phyloP scores from a whole-genome alignment of 2,113 vertebrate genomes.

The Melanotaenia duboulayi region DNA sequence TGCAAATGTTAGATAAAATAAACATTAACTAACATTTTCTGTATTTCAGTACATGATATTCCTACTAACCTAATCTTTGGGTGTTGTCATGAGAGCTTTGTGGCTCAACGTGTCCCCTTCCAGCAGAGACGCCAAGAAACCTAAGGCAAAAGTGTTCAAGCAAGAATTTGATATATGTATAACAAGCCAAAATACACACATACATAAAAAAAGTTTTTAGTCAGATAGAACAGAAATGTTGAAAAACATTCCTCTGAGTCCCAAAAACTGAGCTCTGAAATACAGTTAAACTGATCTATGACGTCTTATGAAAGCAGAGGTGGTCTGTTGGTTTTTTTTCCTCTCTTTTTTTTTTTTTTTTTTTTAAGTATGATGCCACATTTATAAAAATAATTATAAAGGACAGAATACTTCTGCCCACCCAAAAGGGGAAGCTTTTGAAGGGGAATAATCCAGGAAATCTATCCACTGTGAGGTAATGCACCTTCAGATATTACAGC shows the following conservation, averaged over 20 bases:
- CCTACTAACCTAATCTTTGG: conserved; percentile 19
- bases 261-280: conserved; percentile 32
- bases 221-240: conserved; percentile 36
- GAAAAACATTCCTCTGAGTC: conserved; percentile 43
- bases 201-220: conserved; percentile 30
- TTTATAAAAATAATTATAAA: conserved; percentile 43
- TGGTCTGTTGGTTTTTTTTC: conserved; percentile 34
- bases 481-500: conserved; percentile 80
- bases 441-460: conserved; percentile 29
- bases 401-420: conserved; percentile 43
- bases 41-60: conserved; percentile 26
- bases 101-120: conserved; percentile 61
- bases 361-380: conserved; percentile 18
- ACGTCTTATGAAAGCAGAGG: conserved; percentile 53
- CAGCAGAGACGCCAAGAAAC: conserved; percentile 70
- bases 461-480: conserved; percentile 32
- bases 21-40: conserved; percentile 13
- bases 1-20: conserved; percentile 39
- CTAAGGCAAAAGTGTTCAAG: conserved; percentile 59
- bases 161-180: conserved; percentile 29
- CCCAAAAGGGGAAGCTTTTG: conserved; percentile 8
- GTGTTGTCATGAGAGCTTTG: conserved; percentile 13
- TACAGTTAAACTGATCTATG: conserved; percentile 40
- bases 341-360: neutral
- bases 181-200: conserved; percentile 27